phyloP scores from a whole-genome alignment of 2,113 vertebrate species.

The Melospiza georgiana region DNA sequence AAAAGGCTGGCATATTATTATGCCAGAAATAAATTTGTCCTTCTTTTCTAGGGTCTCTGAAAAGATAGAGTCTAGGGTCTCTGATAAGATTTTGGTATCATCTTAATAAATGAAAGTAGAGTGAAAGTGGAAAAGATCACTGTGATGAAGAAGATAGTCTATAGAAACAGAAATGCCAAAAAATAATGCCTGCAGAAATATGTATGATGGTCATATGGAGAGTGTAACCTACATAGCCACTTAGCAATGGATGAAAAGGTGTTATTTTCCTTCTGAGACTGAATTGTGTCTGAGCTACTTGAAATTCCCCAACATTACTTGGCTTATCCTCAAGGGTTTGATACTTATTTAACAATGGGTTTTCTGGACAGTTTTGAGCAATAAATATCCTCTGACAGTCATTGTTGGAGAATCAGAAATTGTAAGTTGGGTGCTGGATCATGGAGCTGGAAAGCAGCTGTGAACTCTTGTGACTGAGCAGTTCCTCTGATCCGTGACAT shows the following conservation, averaged over 20 bases:
- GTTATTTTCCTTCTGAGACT: background rate
- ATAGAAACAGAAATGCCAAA: background rate
- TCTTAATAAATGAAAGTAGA: background rate
- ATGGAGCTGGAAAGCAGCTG: background rate
- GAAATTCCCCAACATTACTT: background rate
- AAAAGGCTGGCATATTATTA: background rate
- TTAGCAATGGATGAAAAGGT: background rate
- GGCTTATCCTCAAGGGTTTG: accelerated
- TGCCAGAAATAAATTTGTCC: background rate
- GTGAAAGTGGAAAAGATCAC: background rate
- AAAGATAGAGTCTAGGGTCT: background rate
- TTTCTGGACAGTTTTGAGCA: background rate
- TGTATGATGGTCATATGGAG: background rate
- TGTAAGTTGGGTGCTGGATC: background rate
- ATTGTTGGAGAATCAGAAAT: background rate
- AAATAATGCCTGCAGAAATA: background rate
- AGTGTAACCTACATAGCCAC: background rate
- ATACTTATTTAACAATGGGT: background rate
- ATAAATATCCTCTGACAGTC: background rate
- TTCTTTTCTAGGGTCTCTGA: background rate
- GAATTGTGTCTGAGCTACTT: background rate
- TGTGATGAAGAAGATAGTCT: background rate
- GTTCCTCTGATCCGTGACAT: background rate
- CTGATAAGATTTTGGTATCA: background rate
- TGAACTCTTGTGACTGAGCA: background rate